Evolutionary conservation across 1,140 invertebrate genomes (phyloP).

Genomic region (Drosophila busckii): DNA sequence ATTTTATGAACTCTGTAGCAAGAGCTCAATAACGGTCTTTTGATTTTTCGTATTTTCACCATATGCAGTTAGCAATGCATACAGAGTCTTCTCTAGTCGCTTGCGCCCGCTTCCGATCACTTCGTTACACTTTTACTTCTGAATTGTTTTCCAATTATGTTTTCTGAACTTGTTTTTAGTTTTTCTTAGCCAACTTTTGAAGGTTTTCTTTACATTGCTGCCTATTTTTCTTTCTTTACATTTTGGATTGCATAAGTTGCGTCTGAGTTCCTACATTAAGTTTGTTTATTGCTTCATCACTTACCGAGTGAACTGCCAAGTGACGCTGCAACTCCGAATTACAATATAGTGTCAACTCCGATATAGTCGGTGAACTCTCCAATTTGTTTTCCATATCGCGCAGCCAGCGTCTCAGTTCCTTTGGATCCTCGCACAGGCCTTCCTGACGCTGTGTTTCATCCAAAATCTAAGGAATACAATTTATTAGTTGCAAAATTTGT

Average conservation of each 20-base stretch:
- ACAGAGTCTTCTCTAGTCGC: too few relatives aligned
- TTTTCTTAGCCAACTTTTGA: constrained; percentile 3
- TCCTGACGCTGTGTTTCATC: constrained; percentile 63
- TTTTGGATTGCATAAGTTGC: constrained; percentile 11
- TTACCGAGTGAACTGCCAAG: constrained; percentile 74
- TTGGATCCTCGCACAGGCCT: constrained; percentile 66
- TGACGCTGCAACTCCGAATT: constrained; percentile 67
- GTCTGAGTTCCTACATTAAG: background rate
- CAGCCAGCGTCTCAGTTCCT: constrained; percentile 80
- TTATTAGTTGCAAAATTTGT: background rate
- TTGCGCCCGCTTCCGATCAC: too few relatives aligned
- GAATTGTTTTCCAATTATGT: constrained; percentile 10
- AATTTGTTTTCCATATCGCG: constrained; percentile 80
- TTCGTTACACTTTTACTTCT: constrained; percentile 54
- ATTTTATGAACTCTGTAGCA: constrained; percentile 34
- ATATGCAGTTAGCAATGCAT: too few relatives aligned
- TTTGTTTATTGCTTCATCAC: constrained; percentile 6
- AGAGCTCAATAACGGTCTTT: too few relatives aligned
- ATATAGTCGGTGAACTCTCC: constrained; percentile 61
- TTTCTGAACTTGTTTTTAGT: constrained; percentile 2
- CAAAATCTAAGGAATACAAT: constrained; percentile 41
- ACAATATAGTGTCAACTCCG: constrained; percentile 54
- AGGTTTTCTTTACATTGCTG: constrained; percentile 6
- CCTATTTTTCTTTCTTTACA: background rate
- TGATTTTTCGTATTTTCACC: too few relatives aligned